Percentiles rank a stretch among this genome's conserved stretches.
phyloP scores from a whole-genome alignment of 1,140 invertebrate species.

The Dinothrombium tinctorium region DNA sequence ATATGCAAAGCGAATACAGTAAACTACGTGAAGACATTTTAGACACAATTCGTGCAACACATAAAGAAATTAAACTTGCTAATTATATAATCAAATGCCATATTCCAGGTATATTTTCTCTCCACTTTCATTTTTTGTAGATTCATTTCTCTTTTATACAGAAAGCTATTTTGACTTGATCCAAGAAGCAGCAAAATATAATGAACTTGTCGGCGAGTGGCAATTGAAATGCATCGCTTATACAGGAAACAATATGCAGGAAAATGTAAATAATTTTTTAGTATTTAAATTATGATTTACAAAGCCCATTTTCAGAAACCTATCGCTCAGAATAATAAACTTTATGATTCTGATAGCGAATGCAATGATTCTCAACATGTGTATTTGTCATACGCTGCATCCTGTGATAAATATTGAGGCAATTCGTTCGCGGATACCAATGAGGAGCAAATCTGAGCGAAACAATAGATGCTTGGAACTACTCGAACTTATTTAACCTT shows the following conservation, averaged over 20 bases:
- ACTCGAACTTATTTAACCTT: too few species aligned
- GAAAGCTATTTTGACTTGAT: constrained; percentile 45
- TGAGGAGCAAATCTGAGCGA: too few species aligned
- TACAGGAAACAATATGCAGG: constrained; percentile 94
- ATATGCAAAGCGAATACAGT: constrained; percentile 79
- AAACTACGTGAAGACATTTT: constrained; percentile 83
- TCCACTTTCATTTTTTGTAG: background rate
- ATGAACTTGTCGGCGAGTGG: constrained; percentile 96
- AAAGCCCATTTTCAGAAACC: too few species aligned
- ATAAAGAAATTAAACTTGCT: constrained; percentile 68
- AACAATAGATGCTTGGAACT: too few species aligned
- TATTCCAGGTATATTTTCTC: constrained; percentile 35
- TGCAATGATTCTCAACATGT: too few species aligned
- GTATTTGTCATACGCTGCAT: too few species aligned
- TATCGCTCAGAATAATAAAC: too few species aligned
- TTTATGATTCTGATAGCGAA: too few species aligned
- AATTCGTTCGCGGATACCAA: too few species aligned
- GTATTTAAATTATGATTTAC: too few species aligned
- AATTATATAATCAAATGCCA: constrained; percentile 57
- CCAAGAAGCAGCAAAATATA: constrained; percentile 79
- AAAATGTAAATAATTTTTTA: too few species aligned
- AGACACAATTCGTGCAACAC: constrained; percentile 67
- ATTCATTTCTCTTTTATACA: background rate
- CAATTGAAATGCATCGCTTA: constrained; percentile 76
- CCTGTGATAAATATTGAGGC: too few species aligned